Conservation (phyloP, 2,888 invertebrate genomes). For the Hyppa rectilinea region DNA sequence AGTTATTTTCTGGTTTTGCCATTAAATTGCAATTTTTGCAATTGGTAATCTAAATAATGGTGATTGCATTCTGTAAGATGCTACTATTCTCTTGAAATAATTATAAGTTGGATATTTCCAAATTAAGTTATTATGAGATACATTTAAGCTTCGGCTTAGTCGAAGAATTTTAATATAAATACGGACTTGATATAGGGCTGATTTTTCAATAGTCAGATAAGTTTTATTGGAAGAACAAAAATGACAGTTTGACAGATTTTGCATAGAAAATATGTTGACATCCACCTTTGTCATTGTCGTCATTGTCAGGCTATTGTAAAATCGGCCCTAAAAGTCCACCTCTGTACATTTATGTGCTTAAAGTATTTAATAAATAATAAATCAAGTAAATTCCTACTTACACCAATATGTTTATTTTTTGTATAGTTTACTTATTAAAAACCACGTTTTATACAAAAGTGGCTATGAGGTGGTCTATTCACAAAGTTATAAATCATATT, state of each 20-base stretch:
- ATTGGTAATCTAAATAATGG: constrained; percentile 29
- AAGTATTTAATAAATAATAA: too few species aligned
- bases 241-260: too few species aligned
- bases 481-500: constrained; percentile 29
- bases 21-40: not conserved
- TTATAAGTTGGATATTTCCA: not conserved
- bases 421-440: not conserved
- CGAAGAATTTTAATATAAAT: not conserved
- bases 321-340: too few species aligned
- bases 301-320: too few species aligned
- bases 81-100: constrained; percentile 3
- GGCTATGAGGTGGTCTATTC: constrained; percentile 22
- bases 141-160: not conserved
- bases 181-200: too few species aligned
- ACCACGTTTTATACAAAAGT: not conserved
- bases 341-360: too few species aligned
- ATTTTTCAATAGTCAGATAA: too few species aligned
- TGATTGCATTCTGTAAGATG: constrained; percentile 9
- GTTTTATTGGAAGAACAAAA: too few species aligned
- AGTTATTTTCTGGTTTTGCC: constrained; percentile 32
- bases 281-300: too few species aligned
- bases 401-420: not conserved
- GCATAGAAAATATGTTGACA: too few species aligned
- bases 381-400: too few species aligned
- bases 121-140: not conserved